Conservation (phyloP, 2,797 vertebrate genomes). For the Todus mexicanus region DNA sequence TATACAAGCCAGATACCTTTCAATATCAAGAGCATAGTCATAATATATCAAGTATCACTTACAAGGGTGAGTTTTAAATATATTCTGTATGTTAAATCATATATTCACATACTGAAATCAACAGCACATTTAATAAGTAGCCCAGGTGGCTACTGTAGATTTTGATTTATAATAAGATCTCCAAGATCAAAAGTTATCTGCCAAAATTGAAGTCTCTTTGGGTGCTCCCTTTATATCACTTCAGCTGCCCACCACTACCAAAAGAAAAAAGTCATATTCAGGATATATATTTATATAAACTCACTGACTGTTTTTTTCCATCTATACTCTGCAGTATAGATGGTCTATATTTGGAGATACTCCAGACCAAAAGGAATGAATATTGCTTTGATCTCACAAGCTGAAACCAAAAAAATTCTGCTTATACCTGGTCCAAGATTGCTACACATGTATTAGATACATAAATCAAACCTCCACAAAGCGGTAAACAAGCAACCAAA, state of each 20-base stretch:
- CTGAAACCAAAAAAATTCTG: background rate
- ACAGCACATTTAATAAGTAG: conserved; percentile 2
- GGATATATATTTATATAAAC: background rate
- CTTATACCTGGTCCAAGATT: background rate
- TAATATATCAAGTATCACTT: conserved; percentile 16
- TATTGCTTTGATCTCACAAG: conserved; percentile 1
- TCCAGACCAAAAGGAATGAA: conserved; percentile 22
- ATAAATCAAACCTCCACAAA: background rate
- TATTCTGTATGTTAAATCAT: background rate
- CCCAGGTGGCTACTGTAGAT: conserved; percentile 32
- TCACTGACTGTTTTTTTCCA: background rate
- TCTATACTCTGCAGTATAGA: background rate
- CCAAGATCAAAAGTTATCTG: conserved; percentile 1
- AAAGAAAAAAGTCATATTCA: background rate
- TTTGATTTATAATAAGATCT: background rate
- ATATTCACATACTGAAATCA: background rate
- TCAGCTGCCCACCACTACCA: background rate
- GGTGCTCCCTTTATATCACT: background rate
- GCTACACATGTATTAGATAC: background rate
- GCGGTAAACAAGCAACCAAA: background rate
- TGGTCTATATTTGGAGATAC: conserved; percentile 7
- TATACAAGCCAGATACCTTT: conserved; percentile 10
- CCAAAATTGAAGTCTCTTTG: background rate
- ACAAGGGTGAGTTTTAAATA: background rate
- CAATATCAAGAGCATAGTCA: conserved; percentile 5